Base-by-base conservation (phyloP, 2,888 invertebrate genomes). In the Acrocyrtus sp. region DNA sequence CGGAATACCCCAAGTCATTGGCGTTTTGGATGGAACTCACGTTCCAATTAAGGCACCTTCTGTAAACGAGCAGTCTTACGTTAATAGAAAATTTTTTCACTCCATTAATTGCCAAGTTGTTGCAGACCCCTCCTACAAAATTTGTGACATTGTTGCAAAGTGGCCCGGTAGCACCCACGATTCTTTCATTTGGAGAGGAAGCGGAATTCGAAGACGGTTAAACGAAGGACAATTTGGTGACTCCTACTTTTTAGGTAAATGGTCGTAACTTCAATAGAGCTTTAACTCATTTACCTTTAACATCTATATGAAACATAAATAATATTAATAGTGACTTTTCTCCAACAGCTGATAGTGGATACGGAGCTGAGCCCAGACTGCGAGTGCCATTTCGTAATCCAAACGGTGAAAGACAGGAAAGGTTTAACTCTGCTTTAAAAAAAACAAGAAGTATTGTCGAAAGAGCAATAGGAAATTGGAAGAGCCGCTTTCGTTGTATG, bases 41-140 rank as follows among this genome's bases (percentile, higher is more conserved):
- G 43, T 69, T 1, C 1, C 57, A 19, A 60, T 74, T 0, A 54
- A 17, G 21, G 65, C 74, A 2, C 67, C 74, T 3, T 15, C 10
- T 2, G 10, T 17, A 5, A 21, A 70, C 47, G 65, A 69, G 26
- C 45, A 24, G 1, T 12, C 22, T 12, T 74, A 47, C 34, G 74
- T 74, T 2, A 74, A 74, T 26, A 27, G 74, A 26, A 63, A 74
- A 22, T 41, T 45, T 0, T 17, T 0, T 6, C 69, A 74, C 22
- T 70, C 69, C 4, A 63, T 74, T 1, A 74, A 74, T 43, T 74
- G 74, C 17, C 74, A 74, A 51, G 61, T 74, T 1, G 53, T 69
- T 1, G 27, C 54, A 1, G 54, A 61, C 19, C 45, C n/a, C 12
- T 8, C 63, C 3, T 68, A 68, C 22, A 67, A 69, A 21, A 53